These are phyloP conservation scores for Tympanuchus pallidicinctus DNA, from an alignment of 2,113 vertebrate genomes.

Conservation along the genomic window DNA sequence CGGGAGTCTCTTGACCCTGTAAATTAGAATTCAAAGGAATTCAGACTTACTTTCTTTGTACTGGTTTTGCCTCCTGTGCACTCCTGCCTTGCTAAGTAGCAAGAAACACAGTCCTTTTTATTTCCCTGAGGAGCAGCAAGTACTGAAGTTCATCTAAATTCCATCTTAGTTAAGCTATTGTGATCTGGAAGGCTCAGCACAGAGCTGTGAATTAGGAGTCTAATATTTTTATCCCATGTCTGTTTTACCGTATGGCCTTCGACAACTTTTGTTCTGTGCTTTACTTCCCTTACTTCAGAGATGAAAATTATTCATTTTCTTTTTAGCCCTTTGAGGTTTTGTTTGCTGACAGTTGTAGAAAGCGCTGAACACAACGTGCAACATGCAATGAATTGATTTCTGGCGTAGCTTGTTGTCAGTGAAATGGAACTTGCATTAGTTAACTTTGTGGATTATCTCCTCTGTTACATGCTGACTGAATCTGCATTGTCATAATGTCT, in stretches of 20 bases:
- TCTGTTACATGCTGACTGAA: neutral
- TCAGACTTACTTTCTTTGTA: neutral
- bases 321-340: neutral
- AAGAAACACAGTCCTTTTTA: neutral
- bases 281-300: neutral
- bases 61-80: neutral
- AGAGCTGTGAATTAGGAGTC: neutral
- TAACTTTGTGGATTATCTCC: neutral
- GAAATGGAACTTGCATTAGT: neutral
- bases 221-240: neutral
- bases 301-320: neutral
- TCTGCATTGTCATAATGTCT: neutral
- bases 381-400: neutral
- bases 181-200: neutral
- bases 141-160: neutral
- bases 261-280: neutral
- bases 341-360: neutral
- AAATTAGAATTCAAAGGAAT: neutral
- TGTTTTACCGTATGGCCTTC: neutral
- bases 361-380: neutral
- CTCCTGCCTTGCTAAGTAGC: neutral
- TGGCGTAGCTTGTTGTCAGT: neutral
- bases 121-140: neutral
- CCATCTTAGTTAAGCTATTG: neutral
- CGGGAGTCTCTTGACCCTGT: neutral